Conservation (phyloP, 2,888 invertebrate species). For the Drosophila vallismaia region DNA sequence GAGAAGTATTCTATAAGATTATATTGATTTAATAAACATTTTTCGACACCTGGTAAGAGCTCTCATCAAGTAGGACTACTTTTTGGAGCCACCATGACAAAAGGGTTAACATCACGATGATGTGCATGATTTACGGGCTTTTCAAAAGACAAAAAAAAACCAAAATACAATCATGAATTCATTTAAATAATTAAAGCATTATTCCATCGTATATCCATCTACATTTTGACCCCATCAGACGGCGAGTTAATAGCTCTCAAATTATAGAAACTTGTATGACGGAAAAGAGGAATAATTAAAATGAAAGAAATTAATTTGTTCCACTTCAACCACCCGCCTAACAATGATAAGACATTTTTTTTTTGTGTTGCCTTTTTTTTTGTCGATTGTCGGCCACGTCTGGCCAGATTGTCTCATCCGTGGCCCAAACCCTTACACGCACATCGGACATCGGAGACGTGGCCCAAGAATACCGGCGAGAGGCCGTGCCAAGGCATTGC, state of each 20-base stretch:
- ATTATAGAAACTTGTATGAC: slow-evolving; percentile 64
- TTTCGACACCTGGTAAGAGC: neutral
- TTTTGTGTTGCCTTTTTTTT: neutral
- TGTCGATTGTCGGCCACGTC: slow-evolving; percentile 39
- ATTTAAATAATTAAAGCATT: slow-evolving; percentile 77
- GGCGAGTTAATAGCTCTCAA: slow-evolving; percentile 70
- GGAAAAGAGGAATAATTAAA: slow-evolving; percentile 59
- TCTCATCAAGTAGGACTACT: neutral
- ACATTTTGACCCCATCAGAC: slow-evolving; percentile 53
- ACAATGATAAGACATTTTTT: slow-evolving; percentile 69
- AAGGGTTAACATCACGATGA: slow-evolving; percentile 53
- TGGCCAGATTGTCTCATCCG: slow-evolving; percentile 56
- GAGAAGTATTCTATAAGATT: no score
- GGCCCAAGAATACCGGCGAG: slow-evolving; percentile 47
- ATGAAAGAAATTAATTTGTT: slow-evolving; percentile 77
- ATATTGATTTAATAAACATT: no score
- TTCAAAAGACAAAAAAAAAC: slow-evolving; percentile 7
- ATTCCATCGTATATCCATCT: slow-evolving; percentile 40
- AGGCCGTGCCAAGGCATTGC: neutral
- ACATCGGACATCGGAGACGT: slow-evolving; percentile 6
- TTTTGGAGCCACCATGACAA: neutral
- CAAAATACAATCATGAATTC: slow-evolving; percentile 58
- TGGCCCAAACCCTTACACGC: slow-evolving; percentile 57
- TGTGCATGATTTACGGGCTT: slow-evolving; percentile 56
- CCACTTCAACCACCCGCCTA: slow-evolving; percentile 78